Base-by-base conservation (phyloP, 2,888 invertebrate genomes). In the Eustalomyia histrio region DNA sequence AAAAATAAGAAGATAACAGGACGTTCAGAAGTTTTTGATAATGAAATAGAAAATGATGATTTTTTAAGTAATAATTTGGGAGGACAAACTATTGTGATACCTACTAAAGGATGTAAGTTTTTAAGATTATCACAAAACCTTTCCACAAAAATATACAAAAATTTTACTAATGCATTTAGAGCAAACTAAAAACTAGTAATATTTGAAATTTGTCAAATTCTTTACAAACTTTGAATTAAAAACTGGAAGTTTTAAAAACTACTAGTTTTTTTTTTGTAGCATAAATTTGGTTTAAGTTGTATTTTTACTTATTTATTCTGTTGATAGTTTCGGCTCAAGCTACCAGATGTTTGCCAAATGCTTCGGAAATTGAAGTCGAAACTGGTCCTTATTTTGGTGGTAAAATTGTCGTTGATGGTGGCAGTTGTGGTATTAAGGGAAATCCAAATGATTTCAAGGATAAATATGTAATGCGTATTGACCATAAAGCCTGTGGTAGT, bases 321-420 rank as follows among this genome's bases (percentile, higher is more conserved):
- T 29, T 29, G 7, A 52, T 33, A 96, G 96, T 96, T 93, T 95
- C 95, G 83, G 96, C 96, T 0, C 93, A 94, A 84, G 95, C 95
- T 5, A 95, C 95, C 0, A 94, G 95, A 88, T 96, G 96, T 86
- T 90, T 96, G 78, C 95, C 95, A 0, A 94, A 95, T 84, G 95
- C 95, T 50, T 95, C 95, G 64, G 95, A 96, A 88, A 95, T 96
- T 64, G 95, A 95, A 89, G 95, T 96, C 7, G 94, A 95, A 14
- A 96, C 96, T 0, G 96, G 96, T 0, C 96, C 96, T 0, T 94
- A 93, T 87, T 96, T 96, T 88, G 95, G 94, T 0, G 96, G 96
- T 1, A 92, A 95, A 79, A 95, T 96, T 79, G 94, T 95, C 0
- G 92, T 93, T 0, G 94, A 94, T 87, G 94, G 94, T 0, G 94